These are phyloP conservation scores for Thamnophis sirtalis DNA, from an alignment of 2,113 vertebrate genomes.

Conservation along the genomic window DNA sequence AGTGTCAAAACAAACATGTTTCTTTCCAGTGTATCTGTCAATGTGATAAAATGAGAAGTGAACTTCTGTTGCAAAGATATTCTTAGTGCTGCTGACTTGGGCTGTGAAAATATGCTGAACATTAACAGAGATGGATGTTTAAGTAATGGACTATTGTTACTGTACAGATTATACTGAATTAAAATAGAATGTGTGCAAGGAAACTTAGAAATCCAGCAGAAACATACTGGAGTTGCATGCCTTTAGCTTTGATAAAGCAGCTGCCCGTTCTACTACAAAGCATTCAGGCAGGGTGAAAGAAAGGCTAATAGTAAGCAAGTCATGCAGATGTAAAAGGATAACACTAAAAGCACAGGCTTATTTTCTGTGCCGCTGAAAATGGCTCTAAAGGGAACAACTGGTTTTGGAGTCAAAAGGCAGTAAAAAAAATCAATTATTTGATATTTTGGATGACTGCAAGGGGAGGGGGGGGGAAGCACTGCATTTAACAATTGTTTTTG, in stretches of 20 bases:
- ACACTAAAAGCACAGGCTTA: conserved; percentile 23
- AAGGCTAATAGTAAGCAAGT: conserved; percentile 22
- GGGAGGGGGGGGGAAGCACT: neutral
- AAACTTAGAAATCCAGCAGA: neutral
- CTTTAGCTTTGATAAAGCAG: conserved; percentile 3
- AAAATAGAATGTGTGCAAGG: neutral
- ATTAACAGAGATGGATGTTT: neutral
- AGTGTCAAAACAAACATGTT: neutral
- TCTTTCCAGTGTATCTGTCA: neutral
- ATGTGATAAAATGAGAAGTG: neutral
- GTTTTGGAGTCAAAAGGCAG: conserved; percentile 10
- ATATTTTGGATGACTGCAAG: neutral
- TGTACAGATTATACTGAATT: neutral
- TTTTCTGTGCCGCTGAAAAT: conserved; percentile 8
- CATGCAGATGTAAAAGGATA: conserved; percentile 31
- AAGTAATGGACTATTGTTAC: neutral
- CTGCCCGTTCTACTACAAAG: conserved; percentile 10
- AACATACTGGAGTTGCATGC: neutral
- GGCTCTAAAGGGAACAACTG: conserved; percentile 1
- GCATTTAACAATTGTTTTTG: neutral
- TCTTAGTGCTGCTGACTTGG: neutral
- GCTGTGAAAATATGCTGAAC: neutral
- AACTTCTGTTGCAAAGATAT: neutral
- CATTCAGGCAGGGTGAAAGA: conserved; percentile 16
- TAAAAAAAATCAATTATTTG: neutral